A percentile compares a stretch with the other conserved stretches of the same genome.
These are phyloP conservation scores for Yponomeuta sedellus DNA, from an alignment of 2,888 invertebrate genomes.

Conservation along the genomic window DNA sequence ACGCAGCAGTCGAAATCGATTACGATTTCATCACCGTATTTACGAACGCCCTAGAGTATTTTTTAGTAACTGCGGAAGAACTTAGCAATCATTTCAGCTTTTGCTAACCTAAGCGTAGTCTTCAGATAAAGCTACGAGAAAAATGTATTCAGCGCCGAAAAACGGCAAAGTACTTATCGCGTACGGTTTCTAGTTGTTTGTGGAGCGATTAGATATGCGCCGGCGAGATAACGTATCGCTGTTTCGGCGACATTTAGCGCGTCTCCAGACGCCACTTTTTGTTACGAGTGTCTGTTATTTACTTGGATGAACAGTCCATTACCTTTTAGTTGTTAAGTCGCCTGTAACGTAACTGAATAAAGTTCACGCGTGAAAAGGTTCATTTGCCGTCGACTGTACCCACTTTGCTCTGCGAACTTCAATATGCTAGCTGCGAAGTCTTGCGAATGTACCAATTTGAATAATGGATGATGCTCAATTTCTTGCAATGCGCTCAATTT, in stretches of 20 bases:
- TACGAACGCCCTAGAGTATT: too few relatives aligned
- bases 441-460: too few relatives aligned
- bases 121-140: neutral
- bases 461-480: too few relatives aligned
- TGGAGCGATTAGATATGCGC: conserved; percentile 11
- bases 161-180: neutral
- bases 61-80: too few relatives aligned
- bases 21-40: too few relatives aligned
- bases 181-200: neutral
- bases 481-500: too few relatives aligned
- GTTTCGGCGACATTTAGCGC: conserved; percentile 4
- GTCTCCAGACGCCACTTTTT: neutral
- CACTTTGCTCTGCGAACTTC: too few relatives aligned
- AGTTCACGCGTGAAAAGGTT: too few relatives aligned
- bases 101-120: neutral
- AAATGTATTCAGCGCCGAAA: neutral
- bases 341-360: too few relatives aligned
- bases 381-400: too few relatives aligned
- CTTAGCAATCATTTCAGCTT: neutral
- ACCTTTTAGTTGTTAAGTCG: neutral
- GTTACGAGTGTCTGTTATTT: conserved; percentile 24
- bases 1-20: too few relatives aligned
- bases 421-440: too few relatives aligned
- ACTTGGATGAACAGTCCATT: neutral
- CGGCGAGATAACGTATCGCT: conserved; percentile 5